A percentile compares a stretch with the other conserved stretches of the same genome.
These are phyloP conservation scores for Enteromius thamalakanensis DNA, from an alignment of 2,797 vertebrate genomes.

Conservation along the genomic window DNA sequence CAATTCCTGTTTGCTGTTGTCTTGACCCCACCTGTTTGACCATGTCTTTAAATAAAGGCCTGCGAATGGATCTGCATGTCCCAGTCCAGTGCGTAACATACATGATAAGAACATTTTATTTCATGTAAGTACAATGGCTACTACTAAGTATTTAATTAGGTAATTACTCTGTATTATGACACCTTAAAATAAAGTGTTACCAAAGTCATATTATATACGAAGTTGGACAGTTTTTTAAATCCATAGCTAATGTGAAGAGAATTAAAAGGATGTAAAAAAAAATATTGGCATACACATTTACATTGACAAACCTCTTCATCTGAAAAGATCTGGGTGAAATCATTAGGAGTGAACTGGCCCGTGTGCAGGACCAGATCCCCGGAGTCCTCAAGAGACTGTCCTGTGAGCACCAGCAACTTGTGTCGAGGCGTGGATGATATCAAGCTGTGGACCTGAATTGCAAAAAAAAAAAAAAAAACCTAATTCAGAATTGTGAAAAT, in stretches of 20 bases:
- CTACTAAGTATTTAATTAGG: no score
- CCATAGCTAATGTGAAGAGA: background rate
- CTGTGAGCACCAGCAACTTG: conserved; percentile 89
- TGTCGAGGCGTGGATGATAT: conserved; percentile 83
- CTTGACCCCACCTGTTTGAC: no score
- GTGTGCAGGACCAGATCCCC: conserved; percentile 89
- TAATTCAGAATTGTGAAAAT: conserved; percentile 5
- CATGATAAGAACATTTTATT: no score
- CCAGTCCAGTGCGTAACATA: no score
- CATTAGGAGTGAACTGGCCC: conserved; percentile 84
- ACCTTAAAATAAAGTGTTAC: no score
- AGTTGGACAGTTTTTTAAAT: background rate
- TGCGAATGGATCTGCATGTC: no score
- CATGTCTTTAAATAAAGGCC: no score
- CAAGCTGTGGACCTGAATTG: conserved; percentile 82
- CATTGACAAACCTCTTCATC: conserved; percentile 81
- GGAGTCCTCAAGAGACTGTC: conserved; percentile 86
- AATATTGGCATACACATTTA: background rate
- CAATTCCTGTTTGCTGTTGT: no score
- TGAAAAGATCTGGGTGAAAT: conserved; percentile 86
- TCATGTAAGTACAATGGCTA: no score
- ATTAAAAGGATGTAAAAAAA: background rate
- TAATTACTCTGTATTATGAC: no score
- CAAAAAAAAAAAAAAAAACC: background rate
- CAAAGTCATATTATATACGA: background rate